Base-by-base conservation (phyloP, 2,797 vertebrate species). In the Zalophus californianus region DNA sequence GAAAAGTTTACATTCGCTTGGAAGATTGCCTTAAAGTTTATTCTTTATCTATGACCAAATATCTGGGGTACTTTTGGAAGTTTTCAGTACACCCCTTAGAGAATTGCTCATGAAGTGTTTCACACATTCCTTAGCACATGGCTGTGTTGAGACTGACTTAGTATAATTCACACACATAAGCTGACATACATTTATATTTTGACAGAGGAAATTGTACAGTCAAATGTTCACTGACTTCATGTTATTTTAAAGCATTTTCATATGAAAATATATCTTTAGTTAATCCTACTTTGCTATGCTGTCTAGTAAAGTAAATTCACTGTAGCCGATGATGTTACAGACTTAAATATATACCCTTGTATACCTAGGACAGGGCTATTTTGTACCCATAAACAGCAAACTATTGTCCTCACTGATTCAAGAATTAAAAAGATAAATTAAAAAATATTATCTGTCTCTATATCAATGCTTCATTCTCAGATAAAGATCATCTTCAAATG, bases 1-100 rank as follows among this genome's bases (percentile, higher is more conserved):
- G 96, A 90, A 77, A 96, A 96, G 95, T 97, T 97, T 97, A 97
- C 97, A 93, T 96, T 96, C 58, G 91, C 92, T 90, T 95, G 89
- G 75, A 97, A 94, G 92, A 90, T 73, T 97, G 98, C 98, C 97
- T 98, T 98, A 98, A 98, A 95, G 75, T 85, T 94, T 60, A 64
- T 94, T 38, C 93, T 35, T 97, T 78, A 95, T 73, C 84, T 78
- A 48, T 86, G 86, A 94, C 97, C 97, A 97, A 96, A 97, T 93
- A 93, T 96, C 93, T 94, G 96, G 95, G 97, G 97, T 95, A 78
- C 94, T 97, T 97, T 93, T n/a, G 62, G 68, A 96, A 64, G 70
- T 97, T 90, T 93, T 93, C 73, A 92, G 56, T 52, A 50, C 14
- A 95, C 48, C 82, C 88, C 66, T 91, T 96, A 93, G 82, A 82